Percentiles rank a stretch among this genome's conserved stretches.
phyloP scores from a whole-genome alignment of 2,797 vertebrate species.

The Megaceryle alcyon region DNA sequence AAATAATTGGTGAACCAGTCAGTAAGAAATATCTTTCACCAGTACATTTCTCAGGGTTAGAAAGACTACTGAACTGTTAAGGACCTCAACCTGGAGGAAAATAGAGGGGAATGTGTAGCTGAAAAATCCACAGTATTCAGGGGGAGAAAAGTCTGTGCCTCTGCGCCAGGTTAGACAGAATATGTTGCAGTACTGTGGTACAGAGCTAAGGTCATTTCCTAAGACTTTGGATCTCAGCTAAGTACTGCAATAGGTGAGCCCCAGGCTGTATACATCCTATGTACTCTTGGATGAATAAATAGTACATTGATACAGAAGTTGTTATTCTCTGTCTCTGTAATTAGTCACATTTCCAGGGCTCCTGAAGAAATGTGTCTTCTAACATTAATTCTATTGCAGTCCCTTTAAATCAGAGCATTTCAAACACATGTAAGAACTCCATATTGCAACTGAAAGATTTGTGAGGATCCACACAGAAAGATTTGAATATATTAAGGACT shows the following conservation, averaged over 20 bases:
- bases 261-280: background rate
- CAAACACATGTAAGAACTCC: background rate
- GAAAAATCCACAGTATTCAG: background rate
- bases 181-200: background rate
- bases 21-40: slow-evolving; percentile 14
- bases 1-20: background rate
- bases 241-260: background rate
- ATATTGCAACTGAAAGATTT: background rate
- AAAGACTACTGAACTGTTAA: slow-evolving; percentile 17
- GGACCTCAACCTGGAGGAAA: background rate
- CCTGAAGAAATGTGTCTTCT: background rate
- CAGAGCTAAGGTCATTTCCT: background rate
- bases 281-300: background rate
- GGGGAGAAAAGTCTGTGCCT: background rate
- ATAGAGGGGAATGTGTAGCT: background rate
- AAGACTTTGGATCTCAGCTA: background rate
- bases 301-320: background rate
- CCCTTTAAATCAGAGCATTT: background rate
- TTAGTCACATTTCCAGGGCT: background rate
- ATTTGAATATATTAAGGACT: background rate
- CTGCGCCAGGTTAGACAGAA: background rate
- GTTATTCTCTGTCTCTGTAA: background rate
- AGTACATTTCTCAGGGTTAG: background rate
- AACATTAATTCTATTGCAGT: background rate
- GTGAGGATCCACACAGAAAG: background rate